Evolutionary conservation across 2,113 vertebrate species (phyloP), one percentile per base, ranked within the genome.

Genomic region (Patagioenas fasciata): DNA sequence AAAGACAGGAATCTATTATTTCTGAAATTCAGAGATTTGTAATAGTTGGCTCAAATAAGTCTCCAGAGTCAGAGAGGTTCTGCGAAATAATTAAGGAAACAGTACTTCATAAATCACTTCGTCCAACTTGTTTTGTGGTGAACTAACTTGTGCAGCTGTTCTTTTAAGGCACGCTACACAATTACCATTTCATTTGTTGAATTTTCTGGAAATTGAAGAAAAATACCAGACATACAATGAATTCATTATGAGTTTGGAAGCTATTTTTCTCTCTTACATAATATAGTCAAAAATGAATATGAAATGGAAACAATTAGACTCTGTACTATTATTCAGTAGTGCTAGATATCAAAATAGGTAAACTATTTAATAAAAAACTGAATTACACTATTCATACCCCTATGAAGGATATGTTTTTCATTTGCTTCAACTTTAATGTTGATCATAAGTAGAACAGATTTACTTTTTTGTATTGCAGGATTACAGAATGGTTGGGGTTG

Each of bases 41-140:
- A 94, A 93, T 47, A 84, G 80, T 72, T 95, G 96, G 85, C 85
- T 94, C 23, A 53, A 60, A 40, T 12, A 96, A 86, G 66, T 82
- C 93, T 93, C 84, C 26, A 56, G 86, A 95, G 95, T 9, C 61
- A 93, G 36, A 81, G 34, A 80, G 53, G 65, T 93, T 70, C 85
- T 90, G 81, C 91, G 93, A 96, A 90, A 90, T 93, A 95, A 95
- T 79, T 88, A 91, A 91, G 73, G 88, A 95, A 97, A 94, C 84
- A 92, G 81, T 94, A 94, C 77, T 92, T 69, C 80, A 91, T 88
- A 91, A 80, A 94, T 94, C 53, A 93, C 85, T 94, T 90, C 87
- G 48, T 91, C 80, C 65, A 77, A 77, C 51, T 85, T 89, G 21
- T 58, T 93, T 75, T 91, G 36, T 65, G 51, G 56, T 89, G 82